Evolutionary conservation across 2,797 vertebrate species (phyloP), one percentile per base, ranked within the genome.

Genomic region (Aphelocoma californica): DNA sequence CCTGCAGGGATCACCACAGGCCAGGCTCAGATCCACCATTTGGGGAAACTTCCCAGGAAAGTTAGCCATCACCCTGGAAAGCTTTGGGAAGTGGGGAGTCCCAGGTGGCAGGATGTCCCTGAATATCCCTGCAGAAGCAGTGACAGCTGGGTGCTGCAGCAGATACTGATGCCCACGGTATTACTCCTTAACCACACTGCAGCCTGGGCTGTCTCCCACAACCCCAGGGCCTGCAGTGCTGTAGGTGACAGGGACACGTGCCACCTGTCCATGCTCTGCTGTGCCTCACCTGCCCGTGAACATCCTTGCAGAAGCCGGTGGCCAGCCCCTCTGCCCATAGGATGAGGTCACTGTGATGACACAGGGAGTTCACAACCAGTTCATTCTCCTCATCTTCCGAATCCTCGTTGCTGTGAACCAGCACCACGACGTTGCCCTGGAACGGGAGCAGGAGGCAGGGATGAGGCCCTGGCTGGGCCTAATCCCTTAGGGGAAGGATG

Each of bases 251-350:
- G 4, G 16, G 10, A 21, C 17, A 3, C 0, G 10, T 38, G 74
- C 44, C 85, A n/a, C 28, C 74, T 32, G 48, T 11, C 29, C 4
- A 2, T 1, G n/a, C 71, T 18, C 25, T 32, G 40, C 50, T 3
- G 1, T 16, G 34, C 20, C 1, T 75, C 86, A 99, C 99, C 99
- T 99, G 98, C 23, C 99, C 99, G 0, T 99, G 99, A 26, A 99
- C 98, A 18, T 99, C 99, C 96, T 97, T 99, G 97, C 99, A 99
- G 98, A 98, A 99, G 32, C 99, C 99, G 0, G 99, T 99, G 18
- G 96, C 97, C 82, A 99, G 98, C 40, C 99, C 99, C 96, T 99
- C 98, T 2, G 98, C 98, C 72, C 98, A 97, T 57, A 99, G 98
- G 62, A 98, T 92, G 91, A 99, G 97, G 91, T 97, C 97, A 54